These are phyloP conservation scores for Hemiscyllium ocellatum DNA, from an alignment of 2,113 vertebrate species.

Conservation along the genomic window DNA sequence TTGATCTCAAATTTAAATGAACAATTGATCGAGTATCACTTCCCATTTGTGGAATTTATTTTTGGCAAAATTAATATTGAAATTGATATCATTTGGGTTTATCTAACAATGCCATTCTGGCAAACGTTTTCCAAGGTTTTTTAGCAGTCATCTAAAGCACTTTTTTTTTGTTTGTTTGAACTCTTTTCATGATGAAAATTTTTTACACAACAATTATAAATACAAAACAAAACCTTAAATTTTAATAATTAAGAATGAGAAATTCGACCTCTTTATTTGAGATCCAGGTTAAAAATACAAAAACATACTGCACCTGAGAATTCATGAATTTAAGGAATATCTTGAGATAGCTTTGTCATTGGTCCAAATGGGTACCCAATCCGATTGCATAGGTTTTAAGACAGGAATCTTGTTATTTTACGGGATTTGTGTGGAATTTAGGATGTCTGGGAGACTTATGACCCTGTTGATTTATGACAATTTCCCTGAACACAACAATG, in stretches of 20 bases:
- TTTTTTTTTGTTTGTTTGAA: not conserved
- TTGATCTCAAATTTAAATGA: too few species aligned
- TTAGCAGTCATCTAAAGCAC: not conserved
- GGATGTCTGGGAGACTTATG: not conserved
- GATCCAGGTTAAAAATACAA: not conserved
- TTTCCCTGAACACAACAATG: not conserved
- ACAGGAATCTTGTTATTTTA: not conserved
- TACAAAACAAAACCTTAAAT: not conserved
- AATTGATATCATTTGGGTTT: not conserved
- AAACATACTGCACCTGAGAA: not conserved
- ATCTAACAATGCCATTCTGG: not conserved
- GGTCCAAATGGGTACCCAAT: not conserved
- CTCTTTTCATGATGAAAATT: not conserved
- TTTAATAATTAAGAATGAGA: not conserved
- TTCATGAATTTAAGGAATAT: not conserved
- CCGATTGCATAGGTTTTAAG: not conserved
- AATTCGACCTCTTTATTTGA: not conserved
- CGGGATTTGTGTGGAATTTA: not conserved
- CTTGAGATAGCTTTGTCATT: not conserved
- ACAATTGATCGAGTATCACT: not conserved
- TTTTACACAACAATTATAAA: not conserved
- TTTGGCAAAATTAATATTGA: not conserved
- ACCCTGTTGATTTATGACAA: not conserved
- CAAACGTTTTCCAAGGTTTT: not conserved
- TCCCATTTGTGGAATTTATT: not conserved